Conservation (phyloP, 1,140 invertebrate species). For the Penaeus chinensis region DNA sequence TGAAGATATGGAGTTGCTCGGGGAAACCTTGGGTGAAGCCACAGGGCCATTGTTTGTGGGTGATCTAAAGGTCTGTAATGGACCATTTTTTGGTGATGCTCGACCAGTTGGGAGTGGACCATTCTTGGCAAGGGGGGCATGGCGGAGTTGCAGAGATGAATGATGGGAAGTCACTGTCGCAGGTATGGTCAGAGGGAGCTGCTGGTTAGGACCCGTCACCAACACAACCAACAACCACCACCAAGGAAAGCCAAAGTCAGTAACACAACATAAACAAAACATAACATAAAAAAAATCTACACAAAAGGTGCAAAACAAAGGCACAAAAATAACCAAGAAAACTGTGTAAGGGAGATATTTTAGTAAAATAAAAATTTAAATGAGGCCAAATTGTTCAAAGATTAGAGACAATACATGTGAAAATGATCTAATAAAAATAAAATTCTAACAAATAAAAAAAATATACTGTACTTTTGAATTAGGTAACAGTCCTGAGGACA, state of each 20-base stretch:
- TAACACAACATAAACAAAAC: constrained; percentile 44
- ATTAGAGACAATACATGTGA: no score
- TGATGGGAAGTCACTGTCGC: constrained; percentile 24
- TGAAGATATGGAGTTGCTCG: constrained; percentile 44
- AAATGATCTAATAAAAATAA: no score
- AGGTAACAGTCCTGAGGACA: no score
- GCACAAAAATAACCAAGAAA: constrained; percentile 8
- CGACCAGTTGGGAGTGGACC: constrained; percentile 32
- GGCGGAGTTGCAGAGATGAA: constrained; percentile 25
- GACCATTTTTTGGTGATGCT: constrained; percentile 21
- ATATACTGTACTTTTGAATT: no score
- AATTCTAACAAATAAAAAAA: no score
- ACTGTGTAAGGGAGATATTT: not conserved
- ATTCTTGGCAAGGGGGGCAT: constrained; percentile 22
- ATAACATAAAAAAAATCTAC: constrained; percentile 18
- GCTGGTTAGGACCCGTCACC: constrained; percentile 43
- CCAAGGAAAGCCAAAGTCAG: constrained; percentile 52
- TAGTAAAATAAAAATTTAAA: not conserved
- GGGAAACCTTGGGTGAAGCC: constrained; percentile 36
- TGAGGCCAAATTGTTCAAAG: not conserved
- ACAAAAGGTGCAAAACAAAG: constrained; percentile 23
- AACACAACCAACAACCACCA: constrained; percentile 46
- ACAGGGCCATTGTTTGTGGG: constrained; percentile 20
- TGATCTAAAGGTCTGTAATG: constrained; percentile 23
- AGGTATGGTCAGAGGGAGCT: constrained; percentile 41